Percentiles rank a stretch among this genome's conserved stretches.
Conservation (phyloP, 2,113 vertebrate species). For the Syngnathus floridae region DNA sequence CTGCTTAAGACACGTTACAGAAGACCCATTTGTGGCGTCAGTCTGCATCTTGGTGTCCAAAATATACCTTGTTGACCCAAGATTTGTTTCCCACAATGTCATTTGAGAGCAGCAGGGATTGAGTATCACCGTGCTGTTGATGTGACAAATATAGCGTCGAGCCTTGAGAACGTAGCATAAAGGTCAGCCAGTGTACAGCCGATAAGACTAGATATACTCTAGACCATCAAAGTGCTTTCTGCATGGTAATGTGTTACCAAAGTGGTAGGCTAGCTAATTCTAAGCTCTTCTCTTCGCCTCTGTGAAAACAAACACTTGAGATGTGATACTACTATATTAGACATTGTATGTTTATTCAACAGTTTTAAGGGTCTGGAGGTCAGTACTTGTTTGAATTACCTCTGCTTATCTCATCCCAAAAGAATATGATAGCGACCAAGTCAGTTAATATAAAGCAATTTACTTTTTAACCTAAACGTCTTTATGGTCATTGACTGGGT, state of each 20-base stretch:
- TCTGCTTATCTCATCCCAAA: constrained; percentile 30
- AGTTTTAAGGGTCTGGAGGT: constrained; percentile 35
- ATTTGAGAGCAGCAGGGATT: constrained; percentile 62
- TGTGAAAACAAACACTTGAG: constrained; percentile 50
- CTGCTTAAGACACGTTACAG: background rate
- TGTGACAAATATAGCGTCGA: constrained; percentile 67
- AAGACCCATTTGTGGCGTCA: constrained; percentile 10
- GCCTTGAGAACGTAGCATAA: constrained; percentile 59
- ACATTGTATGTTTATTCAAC: constrained; percentile 43
- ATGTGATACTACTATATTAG: constrained; percentile 43
- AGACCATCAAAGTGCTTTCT: constrained; percentile 35
- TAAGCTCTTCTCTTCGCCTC: constrained; percentile 27
- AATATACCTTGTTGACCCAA: constrained; percentile 54
- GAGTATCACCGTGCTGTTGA: constrained; percentile 62
- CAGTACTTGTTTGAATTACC: constrained; percentile 40
- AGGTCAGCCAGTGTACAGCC: constrained; percentile 61
- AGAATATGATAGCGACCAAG: background rate
- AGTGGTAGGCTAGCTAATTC: constrained; percentile 25
- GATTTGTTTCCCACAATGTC: constrained; percentile 63
- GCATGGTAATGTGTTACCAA: constrained; percentile 27
- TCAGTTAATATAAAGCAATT: background rate
- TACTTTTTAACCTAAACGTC: background rate
- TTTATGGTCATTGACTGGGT: background rate
- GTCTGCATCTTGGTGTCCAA: constrained; percentile 41
- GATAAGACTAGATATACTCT: constrained; percentile 48